Evolutionary conservation across 2,888 invertebrate genomes (phyloP).

Genomic region (Melitaea athalia): DNA sequence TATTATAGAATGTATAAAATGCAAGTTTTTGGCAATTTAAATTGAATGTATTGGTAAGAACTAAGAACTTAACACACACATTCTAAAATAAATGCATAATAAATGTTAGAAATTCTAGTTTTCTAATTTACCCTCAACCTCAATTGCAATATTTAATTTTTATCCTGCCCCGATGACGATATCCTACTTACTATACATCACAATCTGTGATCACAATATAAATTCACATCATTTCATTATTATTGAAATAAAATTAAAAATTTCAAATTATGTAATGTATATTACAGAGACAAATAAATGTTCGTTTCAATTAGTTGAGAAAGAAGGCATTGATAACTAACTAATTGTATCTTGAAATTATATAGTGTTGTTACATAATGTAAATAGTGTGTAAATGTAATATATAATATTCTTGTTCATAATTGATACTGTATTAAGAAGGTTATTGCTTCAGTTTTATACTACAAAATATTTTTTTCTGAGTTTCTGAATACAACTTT

Average conservation of each 20-base stretch:
- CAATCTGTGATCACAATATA: no score
- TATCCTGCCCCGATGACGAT: not conserved
- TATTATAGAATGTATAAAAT: no score
- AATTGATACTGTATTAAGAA: not conserved
- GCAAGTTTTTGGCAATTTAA: no score
- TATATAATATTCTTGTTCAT: slow-evolving; percentile 7
- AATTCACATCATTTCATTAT: no score
- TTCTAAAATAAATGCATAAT: no score
- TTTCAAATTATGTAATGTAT: no score
- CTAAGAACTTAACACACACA: no score
- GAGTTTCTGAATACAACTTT: no score
- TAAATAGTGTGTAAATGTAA: slow-evolving; percentile 11
- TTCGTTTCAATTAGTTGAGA: not conserved
- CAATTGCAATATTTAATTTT: not conserved
- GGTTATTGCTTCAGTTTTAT: slow-evolving; percentile 3
- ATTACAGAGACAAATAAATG: not conserved
- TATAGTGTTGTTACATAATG: slow-evolving; percentile 10
- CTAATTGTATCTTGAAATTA: not conserved
- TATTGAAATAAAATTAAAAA: no score
- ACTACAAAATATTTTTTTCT: not conserved
- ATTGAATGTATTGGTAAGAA: no score
- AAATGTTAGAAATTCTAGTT: no score
- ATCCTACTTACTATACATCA: not conserved
- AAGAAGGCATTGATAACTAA: slow-evolving; percentile 1
- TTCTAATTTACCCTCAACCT: no score